These are phyloP conservation scores for Drosophila antonietae DNA, from an alignment of 2,888 invertebrate species.

Conservation along the genomic window DNA sequence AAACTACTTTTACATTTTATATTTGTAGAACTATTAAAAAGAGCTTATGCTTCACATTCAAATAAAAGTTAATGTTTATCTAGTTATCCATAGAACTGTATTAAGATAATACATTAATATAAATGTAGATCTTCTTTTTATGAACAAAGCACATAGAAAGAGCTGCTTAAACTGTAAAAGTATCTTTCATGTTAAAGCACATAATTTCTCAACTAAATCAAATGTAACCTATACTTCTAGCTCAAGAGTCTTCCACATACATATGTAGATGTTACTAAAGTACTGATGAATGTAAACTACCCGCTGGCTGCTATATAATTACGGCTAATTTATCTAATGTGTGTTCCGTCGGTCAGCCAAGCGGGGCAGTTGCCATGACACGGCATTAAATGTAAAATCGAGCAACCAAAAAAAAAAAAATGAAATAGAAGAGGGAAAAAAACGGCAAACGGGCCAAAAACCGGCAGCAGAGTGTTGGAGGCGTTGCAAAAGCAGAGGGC, in stretches of 20 bases:
- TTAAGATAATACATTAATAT: no score
- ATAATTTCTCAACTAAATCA: not conserved
- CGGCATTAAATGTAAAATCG: conserved; percentile 58
- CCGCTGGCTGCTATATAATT: conserved; percentile 53
- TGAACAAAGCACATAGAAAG: no score
- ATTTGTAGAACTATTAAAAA: no score
- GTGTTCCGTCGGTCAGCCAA: conserved; percentile 47
- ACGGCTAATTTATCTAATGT: conserved; percentile 73
- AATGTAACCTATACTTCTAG: not conserved
- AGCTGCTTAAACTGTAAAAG: no score
- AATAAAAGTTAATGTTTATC: no score
- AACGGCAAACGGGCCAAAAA: conserved; percentile 7
- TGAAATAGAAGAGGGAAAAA: not conserved
- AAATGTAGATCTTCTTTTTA: no score
- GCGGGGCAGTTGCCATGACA: conserved; percentile 56
- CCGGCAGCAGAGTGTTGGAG: conserved; percentile 6
- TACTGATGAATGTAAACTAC: not conserved
- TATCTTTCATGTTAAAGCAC: not conserved
- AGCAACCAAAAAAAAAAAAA: conserved; percentile 27
- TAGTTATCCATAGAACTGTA: no score
- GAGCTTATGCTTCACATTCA: no score
- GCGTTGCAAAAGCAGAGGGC: conserved; percentile 10
- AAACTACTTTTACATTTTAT: no score
- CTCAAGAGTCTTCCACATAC: not conserved
- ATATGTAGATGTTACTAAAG: conserved; percentile 12